Percentiles rank a stretch among this genome's conserved stretches.
phyloP scores from a whole-genome alignment of 2,888 invertebrate genomes.

The Lissonota sp. region DNA sequence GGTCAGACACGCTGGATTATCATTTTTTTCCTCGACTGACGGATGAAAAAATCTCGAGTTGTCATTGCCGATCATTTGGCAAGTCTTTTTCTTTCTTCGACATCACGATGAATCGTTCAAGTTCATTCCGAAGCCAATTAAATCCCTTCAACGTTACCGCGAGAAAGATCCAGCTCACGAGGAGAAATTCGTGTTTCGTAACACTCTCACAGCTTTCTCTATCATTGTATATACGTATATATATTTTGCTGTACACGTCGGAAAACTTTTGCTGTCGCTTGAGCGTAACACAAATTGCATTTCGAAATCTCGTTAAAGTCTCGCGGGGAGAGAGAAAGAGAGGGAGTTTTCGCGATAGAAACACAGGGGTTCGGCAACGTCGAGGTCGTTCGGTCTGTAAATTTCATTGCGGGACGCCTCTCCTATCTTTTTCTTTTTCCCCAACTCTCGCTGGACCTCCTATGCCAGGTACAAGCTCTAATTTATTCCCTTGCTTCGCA shows the following conservation, averaged over 20 bases:
- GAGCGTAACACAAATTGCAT: conserved; percentile 76
- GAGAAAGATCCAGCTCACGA: neutral
- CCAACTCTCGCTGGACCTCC: conserved; percentile 59
- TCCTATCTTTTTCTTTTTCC: conserved; percentile 58
- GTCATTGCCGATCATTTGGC: neutral
- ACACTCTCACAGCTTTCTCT: conserved; percentile 24
- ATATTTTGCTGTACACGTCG: conserved; percentile 67
- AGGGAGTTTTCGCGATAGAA: conserved; percentile 1
- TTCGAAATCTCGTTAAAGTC: conserved; percentile 77
- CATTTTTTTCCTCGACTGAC: conserved; percentile 6
- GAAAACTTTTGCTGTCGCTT: conserved; percentile 72
- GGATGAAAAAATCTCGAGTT: neutral
- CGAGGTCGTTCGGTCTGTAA: conserved; percentile 60
- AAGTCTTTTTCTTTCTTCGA: neutral
- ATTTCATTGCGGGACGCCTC: conserved; percentile 64
- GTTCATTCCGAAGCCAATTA: conserved; percentile 28
- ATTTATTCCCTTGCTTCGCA: conserved; percentile 58
- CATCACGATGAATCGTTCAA: neutral
- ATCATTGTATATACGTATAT: neutral
- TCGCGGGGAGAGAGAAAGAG: conserved; percentile 42
- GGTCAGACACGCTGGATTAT: conserved; percentile 41
- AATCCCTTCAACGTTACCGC: neutral
- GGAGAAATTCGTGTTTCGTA: conserved; percentile 43
- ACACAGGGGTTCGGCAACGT: conserved; percentile 2
- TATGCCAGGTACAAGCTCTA: conserved; percentile 48